Percentiles rank a stretch among this genome's conserved stretches.
Conservation (phyloP, 2,797 vertebrate species). For the Sebastiscus tertius region DNA sequence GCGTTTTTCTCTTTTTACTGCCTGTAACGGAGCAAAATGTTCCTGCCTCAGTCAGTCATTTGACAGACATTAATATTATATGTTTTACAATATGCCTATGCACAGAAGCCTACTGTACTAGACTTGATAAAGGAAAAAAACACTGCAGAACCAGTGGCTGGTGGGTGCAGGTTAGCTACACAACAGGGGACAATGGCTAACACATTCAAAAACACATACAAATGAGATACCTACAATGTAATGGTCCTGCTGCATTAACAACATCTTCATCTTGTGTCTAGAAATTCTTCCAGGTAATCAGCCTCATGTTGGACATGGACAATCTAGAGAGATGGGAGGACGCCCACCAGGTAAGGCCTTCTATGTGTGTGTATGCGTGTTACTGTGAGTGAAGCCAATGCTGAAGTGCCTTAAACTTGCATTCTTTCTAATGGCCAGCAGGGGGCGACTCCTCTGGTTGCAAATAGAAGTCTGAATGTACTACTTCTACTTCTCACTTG, state of each 20-base stretch:
- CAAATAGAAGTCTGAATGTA: not conserved
- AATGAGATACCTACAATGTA: not conserved
- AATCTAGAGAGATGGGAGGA: slow-evolving; percentile 97
- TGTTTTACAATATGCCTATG: slow-evolving; percentile 14
- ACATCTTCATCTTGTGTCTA: slow-evolving; percentile 61
- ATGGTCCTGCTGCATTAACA: not conserved
- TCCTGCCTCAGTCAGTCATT: slow-evolving; percentile 7
- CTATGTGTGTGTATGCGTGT: not conserved
- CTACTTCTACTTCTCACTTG: not conserved
- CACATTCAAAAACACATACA: not conserved
- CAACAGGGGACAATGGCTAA: not conserved
- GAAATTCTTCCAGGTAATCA: slow-evolving; percentile 99
- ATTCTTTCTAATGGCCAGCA: too few species aligned
- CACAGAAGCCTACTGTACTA: not conserved
- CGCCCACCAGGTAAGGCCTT: slow-evolving; percentile 90
- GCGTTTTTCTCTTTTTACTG: slow-evolving; percentile 18
- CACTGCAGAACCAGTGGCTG: not conserved
- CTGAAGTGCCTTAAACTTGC: too few species aligned
- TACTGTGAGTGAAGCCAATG: not conserved
- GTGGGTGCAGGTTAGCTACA: not conserved
- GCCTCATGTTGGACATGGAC: slow-evolving; percentile 96
- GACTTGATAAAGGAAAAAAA: not conserved
- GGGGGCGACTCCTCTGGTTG: not conserved
- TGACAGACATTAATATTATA: slow-evolving; percentile 28
- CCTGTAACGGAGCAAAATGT: slow-evolving; percentile 18